Conservation (phyloP, 1,140 invertebrate genomes). For the Anastatus disparis region DNA sequence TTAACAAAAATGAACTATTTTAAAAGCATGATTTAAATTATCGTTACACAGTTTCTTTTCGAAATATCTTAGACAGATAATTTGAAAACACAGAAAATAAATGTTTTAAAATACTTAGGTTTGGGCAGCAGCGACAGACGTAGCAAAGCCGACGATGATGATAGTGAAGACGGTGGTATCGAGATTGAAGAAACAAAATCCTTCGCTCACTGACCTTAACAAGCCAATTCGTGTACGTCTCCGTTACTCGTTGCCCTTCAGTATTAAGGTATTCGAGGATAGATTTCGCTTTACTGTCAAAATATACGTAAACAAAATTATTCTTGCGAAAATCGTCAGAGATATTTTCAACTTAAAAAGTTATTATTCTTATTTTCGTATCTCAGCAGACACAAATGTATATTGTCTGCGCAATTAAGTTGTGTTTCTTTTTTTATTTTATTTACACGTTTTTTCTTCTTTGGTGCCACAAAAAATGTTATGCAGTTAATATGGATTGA, state of each 20-base stretch:
- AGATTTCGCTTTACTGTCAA: conserved; percentile 68
- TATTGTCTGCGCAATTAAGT: conserved; percentile 8
- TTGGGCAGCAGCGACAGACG: neutral
- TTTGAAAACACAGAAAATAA: no score
- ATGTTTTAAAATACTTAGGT: neutral
- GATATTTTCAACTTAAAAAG: conserved; percentile 55
- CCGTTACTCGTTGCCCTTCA: conserved; percentile 68
- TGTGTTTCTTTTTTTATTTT: no score
- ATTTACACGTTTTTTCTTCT: neutral
- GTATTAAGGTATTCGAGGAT: conserved; percentile 69
- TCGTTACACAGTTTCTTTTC: no score
- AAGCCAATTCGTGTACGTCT: conserved; percentile 63
- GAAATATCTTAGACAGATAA: no score
- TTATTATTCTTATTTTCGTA: conserved; percentile 59
- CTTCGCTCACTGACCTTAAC: conserved; percentile 64
- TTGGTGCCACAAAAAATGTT: no score
- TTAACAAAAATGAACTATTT: no score
- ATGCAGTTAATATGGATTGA: neutral
- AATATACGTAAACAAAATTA: conserved; percentile 62
- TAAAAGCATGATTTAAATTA: no score
- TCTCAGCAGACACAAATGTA: conserved; percentile 26
- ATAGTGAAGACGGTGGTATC: conserved; percentile 59
- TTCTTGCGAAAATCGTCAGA: conserved; percentile 59
- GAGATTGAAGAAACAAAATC: conserved; percentile 59
- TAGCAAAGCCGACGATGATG: conserved; percentile 53